Evolutionary conservation across 2,797 vertebrate species (phyloP), one percentile per base, ranked within the genome.

Genomic region (Chelon labrosus): DNA sequence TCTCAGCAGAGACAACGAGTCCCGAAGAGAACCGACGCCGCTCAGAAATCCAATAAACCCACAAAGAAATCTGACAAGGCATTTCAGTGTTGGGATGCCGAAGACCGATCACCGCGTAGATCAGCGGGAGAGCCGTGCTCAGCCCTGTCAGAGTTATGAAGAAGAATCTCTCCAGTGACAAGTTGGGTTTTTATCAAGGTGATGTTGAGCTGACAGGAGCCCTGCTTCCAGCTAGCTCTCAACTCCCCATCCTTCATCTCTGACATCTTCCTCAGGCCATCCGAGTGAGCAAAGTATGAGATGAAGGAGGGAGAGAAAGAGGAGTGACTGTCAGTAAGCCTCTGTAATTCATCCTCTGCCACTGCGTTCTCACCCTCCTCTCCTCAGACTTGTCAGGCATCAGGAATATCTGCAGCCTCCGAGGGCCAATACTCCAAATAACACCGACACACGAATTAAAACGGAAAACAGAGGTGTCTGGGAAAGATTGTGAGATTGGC

Each of bases 141-240:
- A 67, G 58, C 53, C 49, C 76, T 66, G 81, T 85, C 87, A 80
- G 73, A 76, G 39, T 80, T 77, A 85, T 88, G 85, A 90, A 87
- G 85, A 89, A 74, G 85, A 88, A 86, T 79, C 69, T 67, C 76
- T 47, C 56, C 22, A 11, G 60, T 78, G 90, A 87, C 88, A 88
- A 72, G 51, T 64, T 64, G 65, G 77, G 74, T 79, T 85, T 78
- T 70, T 67, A 85, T 86, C 82, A 79, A 68, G 75, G 61, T 70
- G 84, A 86, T 73, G 81, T 19, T 73, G 77, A 73, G 68, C 76
- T 87, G 87, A 90, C 85, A 86, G 65, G 69, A 65, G 73, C 65
- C 37, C 41, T 19, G 64, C 73, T 62, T 82, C 74, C 77, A 80
- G 76, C 72, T 17, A 37, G 42, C 70, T 79, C 71, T 70, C 68